phyloP scores from a whole-genome alignment of 2,797 vertebrate species.

The Discoglossus pictus region DNA sequence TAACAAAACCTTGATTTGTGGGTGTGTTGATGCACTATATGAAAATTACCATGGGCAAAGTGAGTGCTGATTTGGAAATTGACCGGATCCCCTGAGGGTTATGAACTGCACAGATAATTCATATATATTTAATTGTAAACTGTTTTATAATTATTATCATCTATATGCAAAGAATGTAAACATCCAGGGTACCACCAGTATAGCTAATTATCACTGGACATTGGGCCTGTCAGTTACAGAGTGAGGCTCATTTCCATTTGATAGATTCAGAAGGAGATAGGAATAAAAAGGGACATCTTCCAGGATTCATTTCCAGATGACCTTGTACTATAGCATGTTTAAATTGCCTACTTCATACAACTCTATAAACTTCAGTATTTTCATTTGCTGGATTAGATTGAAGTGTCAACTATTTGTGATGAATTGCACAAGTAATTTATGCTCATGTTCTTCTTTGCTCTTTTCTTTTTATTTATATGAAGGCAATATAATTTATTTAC shows the following conservation, averaged over 20 bases:
- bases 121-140: no score
- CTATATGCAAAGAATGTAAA: conserved; percentile 28
- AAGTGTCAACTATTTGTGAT: conserved; percentile 78
- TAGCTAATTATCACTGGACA: conserved; percentile 34
- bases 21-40: no score
- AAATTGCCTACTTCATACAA: conserved; percentile 81
- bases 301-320: conserved; percentile 67
- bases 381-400: conserved; percentile 81
- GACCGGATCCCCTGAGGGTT: no score
- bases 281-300: conserved; percentile 68
- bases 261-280: conserved; percentile 63
- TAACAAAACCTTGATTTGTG: no score
- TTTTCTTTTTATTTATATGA: conserved; percentile 74
- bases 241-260: conserved; percentile 64
- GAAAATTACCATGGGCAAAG: no score
- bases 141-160: no score
- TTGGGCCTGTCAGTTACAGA: conserved; percentile 55
- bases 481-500: conserved; percentile 72
- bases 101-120: no score
- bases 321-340: conserved; percentile 72
- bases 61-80: no score
- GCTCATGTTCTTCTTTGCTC: conserved; percentile 74
- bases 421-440: conserved; percentile 75
- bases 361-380: conserved; percentile 79
- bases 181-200: neutral